Evolutionary conservation across 2,797 vertebrate genomes (phyloP).

Genomic region (Hemibagrus guttatus): DNA sequence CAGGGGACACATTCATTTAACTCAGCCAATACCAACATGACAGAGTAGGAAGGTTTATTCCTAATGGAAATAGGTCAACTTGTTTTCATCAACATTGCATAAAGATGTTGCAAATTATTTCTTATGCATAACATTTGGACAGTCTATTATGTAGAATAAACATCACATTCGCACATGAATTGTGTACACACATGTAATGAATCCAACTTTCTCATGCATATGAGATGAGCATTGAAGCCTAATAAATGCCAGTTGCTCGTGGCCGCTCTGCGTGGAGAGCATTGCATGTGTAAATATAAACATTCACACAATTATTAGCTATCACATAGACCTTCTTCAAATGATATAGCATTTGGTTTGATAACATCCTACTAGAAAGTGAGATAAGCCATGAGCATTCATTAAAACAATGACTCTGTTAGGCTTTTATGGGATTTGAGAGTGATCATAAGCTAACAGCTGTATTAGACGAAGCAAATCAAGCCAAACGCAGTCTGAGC

Average conservation of each 20-base stretch:
- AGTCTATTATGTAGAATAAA: neutral
- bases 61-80: slow-evolving; percentile 38
- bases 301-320: neutral
- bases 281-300: neutral
- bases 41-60: slow-evolving; percentile 14
- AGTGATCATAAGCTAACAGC: neutral
- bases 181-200: neutral
- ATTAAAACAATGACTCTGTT: neutral
- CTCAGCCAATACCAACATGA: neutral
- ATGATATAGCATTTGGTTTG: neutral
- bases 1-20: neutral
- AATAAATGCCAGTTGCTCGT: neutral
- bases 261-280: neutral
- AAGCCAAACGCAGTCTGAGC: neutral
- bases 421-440: neutral
- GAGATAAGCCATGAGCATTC: neutral
- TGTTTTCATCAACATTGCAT: neutral
- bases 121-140: slow-evolving; percentile 30
- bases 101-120: neutral
- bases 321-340: neutral
- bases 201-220: neutral
- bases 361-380: neutral
- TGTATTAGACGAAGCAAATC: neutral
- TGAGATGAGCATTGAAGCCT: neutral
- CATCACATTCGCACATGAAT: neutral